These are phyloP conservation scores for Micrastur ruficollis DNA, from an alignment of 2,797 vertebrate species.

Conservation along the genomic window DNA sequence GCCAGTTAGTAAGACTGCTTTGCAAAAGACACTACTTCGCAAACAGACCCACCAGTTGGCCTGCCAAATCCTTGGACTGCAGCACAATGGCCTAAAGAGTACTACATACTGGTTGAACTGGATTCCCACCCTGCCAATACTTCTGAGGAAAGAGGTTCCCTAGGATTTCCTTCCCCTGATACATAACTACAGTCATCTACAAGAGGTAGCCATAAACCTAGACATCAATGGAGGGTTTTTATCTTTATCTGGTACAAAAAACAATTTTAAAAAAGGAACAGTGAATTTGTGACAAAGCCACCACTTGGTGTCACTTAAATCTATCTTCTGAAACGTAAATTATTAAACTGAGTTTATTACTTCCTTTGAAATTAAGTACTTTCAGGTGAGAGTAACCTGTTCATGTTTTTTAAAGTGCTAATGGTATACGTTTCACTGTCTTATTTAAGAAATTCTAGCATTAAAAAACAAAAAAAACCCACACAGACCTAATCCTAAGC, in stretches of 20 bases:
- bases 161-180: not conserved
- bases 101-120: not conserved
- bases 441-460: not conserved
- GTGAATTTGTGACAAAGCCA: not conserved
- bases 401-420: not conserved
- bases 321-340: not conserved
- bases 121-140: not conserved
- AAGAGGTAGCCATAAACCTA: not conserved
- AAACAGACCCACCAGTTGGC: not conserved
- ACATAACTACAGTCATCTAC: not conserved
- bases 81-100: not conserved
- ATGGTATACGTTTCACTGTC: not conserved
- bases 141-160: not conserved
- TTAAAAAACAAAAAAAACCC: not conserved
- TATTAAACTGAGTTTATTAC: not conserved
- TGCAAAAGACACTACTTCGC: not conserved
- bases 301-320: not conserved
- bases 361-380: not conserved
- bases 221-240: rapidly evolving
- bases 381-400: not conserved
- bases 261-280: not conserved
- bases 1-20: not conserved
- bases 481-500: not conserved
- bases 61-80: not conserved
- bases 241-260: not conserved